These are phyloP conservation scores for Apis dorsata DNA, from an alignment of 1,140 invertebrate genomes.

Conservation along the genomic window DNA sequence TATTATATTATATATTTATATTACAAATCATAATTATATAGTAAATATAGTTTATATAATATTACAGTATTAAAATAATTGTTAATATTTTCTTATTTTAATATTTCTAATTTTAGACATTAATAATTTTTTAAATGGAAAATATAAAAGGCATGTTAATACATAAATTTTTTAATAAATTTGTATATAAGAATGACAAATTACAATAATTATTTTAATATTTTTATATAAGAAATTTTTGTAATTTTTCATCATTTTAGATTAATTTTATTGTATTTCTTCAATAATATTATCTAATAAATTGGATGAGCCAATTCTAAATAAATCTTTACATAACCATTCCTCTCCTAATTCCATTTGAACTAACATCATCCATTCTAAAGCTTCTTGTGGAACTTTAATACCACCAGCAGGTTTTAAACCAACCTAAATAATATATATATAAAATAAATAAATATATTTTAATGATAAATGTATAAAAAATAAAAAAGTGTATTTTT, in stretches of 20 bases:
- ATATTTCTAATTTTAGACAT: not conserved
- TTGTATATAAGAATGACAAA: not conserved
- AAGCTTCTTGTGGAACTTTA: conserved; percentile 90
- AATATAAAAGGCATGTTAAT: not conserved
- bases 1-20: not conserved
- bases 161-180: conserved; percentile 13
- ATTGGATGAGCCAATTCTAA: conserved; percentile 97
- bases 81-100: not conserved
- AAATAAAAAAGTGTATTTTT: conserved; percentile 57
- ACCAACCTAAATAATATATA: conserved; percentile 85
- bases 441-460: conserved; percentile 65
- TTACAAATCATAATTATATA: conserved; percentile 6
- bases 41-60: not conserved
- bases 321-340: conserved; percentile 91
- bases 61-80: not conserved
- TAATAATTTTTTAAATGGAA: not conserved
- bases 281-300: conserved; percentile 88
- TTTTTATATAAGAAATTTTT: not conserved
- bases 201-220: not conserved
- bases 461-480: not conserved
- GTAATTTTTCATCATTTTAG: too few relatives aligned
- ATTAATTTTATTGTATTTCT: conserved; percentile 15
- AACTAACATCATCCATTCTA: conserved; percentile 93
- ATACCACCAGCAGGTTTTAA: conserved; percentile 99
- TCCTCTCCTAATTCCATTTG: conserved; percentile 92